Conservation (phyloP, 2,113 vertebrate species). For the Apaloderma vittatum region DNA sequence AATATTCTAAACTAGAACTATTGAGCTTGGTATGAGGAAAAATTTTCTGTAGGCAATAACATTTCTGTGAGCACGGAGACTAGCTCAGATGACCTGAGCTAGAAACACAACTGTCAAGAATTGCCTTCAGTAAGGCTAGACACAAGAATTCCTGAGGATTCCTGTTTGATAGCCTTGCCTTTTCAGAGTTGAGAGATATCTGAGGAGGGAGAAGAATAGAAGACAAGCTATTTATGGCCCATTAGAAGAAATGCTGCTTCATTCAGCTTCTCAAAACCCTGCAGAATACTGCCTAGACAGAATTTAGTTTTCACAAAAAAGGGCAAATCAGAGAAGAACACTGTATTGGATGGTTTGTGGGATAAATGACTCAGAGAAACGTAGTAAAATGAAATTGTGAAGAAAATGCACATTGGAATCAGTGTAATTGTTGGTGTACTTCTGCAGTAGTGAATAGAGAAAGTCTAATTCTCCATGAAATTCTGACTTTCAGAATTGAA, state of each 20-base stretch:
- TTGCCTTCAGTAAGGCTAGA: not conserved
- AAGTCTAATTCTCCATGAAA: not conserved
- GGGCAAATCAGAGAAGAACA: not conserved
- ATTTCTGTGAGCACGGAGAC: not conserved
- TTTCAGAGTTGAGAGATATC: not conserved
- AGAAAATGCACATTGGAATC: not conserved
- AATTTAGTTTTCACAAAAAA: not conserved
- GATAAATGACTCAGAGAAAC: rapidly evolving
- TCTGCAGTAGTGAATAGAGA: not conserved
- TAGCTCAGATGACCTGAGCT: not conserved
- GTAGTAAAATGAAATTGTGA: not conserved
- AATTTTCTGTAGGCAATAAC: not conserved
- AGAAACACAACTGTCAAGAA: not conserved
- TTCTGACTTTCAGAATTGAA: not conserved
- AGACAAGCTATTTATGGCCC: not conserved
- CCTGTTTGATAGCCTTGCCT: not conserved
- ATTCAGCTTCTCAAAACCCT: not conserved
- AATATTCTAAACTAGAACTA: not conserved
- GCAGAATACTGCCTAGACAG: not conserved
- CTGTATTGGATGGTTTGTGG: not conserved
- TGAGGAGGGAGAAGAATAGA: not conserved
- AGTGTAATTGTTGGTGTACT: not conserved
- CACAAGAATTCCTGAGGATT: not conserved
- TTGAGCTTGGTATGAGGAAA: not conserved
- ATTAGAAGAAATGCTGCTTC: not conserved